Evolutionary conservation across 2,888 invertebrate genomes (phyloP).

Genomic region (Capitulum mitella): DNA sequence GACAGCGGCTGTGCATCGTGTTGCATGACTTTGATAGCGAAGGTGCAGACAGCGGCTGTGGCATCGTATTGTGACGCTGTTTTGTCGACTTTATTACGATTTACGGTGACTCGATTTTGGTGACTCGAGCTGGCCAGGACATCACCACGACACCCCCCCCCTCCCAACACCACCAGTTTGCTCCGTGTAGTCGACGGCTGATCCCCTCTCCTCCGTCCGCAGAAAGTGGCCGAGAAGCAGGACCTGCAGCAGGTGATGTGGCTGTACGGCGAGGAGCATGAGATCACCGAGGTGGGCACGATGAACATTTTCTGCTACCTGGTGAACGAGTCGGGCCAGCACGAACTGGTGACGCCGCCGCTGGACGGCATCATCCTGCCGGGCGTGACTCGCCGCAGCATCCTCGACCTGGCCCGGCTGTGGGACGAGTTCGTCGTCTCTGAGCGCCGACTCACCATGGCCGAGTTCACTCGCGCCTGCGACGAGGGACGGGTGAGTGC

Average conservation of each 20-base stretch:
- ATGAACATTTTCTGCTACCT: constrained; percentile 94
- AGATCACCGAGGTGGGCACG: constrained; percentile 93
- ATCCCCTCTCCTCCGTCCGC: constrained; percentile 37
- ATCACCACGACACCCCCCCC: too few species aligned
- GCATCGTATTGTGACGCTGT: too few species aligned
- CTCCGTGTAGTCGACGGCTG: too few species aligned
- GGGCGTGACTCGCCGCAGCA: constrained; percentile 83
- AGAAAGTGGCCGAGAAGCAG: constrained; percentile 60
- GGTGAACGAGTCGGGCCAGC: constrained; percentile 69
- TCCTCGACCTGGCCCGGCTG: constrained; percentile 67
- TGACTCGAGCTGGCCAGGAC: too few species aligned
- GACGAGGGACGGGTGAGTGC: constrained; percentile 71
- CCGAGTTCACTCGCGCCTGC: constrained; percentile 61
- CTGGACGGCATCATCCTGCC: constrained; percentile 90
- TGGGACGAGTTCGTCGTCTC: constrained; percentile 81
- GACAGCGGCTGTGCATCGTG: too few species aligned
- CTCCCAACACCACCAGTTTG: too few species aligned
- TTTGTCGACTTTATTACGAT: too few species aligned
- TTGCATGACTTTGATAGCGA: too few species aligned
- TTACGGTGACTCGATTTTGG: too few species aligned
- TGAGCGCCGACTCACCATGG: constrained; percentile 78
- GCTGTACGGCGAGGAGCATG: constrained; percentile 87
- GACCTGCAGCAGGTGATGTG: constrained; percentile 93
- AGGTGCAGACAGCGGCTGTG: too few species aligned
- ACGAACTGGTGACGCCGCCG: constrained; percentile 83